phyloP scores from a whole-genome alignment of 2,797 vertebrate species.

The Lepus oiostolus region DNA sequence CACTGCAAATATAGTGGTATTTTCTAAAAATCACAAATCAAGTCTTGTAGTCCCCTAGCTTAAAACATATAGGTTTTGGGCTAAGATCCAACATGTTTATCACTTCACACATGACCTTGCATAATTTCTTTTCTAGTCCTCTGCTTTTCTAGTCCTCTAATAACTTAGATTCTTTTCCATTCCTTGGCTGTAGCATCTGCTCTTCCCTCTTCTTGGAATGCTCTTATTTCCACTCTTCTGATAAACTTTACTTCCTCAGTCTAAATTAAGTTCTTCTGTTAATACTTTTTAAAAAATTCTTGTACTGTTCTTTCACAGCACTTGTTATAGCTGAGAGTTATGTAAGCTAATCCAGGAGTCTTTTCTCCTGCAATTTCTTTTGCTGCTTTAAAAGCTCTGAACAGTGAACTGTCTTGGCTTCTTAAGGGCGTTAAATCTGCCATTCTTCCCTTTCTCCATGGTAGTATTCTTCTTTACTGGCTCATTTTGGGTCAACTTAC shows the following conservation, averaged over 20 bases:
- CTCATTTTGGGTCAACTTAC: neutral
- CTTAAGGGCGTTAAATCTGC: neutral
- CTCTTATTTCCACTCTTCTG: conserved; percentile 2
- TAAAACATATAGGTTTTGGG: conserved; percentile 39
- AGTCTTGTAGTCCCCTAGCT: neutral
- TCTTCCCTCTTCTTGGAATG: neutral
- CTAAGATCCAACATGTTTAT: conserved; percentile 33
- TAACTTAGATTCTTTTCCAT: neutral
- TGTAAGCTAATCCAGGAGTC: neutral
- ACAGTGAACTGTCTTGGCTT: neutral
- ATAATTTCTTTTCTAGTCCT: neutral
- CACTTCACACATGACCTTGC: neutral
- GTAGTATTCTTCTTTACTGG: neutral
- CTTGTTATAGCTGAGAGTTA: neutral
- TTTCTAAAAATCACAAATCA: conserved; percentile 36
- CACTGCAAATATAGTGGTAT: neutral
- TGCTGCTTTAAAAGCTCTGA: conserved; percentile 1
- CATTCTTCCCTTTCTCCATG: neutral
- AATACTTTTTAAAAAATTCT: neutral
- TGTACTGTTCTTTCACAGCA: neutral
- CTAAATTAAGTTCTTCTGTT: conserved; percentile 10
- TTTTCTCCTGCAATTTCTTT: neutral
- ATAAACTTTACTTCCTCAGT: conserved; percentile 45
- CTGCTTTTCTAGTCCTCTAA: neutral
- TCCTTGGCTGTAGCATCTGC: conserved; percentile 6